Evolutionary conservation across 2,888 invertebrate genomes (phyloP).

Genomic region (Patella pellucida): DNA sequence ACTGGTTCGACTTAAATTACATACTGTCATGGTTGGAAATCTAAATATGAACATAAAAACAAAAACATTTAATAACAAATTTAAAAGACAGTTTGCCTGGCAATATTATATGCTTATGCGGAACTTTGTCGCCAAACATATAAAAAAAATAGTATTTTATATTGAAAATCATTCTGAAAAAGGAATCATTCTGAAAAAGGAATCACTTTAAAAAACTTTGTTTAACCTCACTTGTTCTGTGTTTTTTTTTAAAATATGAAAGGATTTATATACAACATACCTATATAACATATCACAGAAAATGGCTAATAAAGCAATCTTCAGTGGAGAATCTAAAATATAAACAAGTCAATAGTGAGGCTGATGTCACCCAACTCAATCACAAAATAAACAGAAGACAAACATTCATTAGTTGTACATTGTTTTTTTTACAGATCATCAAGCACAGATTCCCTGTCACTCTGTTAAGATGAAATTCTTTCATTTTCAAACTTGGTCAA

Average conservation of each 20-base stretch:
- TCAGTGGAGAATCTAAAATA: slow-evolving; percentile 77
- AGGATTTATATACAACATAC: slow-evolving; percentile 69
- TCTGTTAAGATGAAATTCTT: not conserved
- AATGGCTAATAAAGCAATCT: slow-evolving; percentile 91
- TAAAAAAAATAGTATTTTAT: too few species aligned
- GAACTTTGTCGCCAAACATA: not conserved
- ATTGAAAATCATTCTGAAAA: not conserved
- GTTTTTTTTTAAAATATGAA: too few species aligned
- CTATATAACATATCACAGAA: slow-evolving; percentile 94
- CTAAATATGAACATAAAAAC: slow-evolving; percentile 72
- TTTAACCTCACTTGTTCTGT: too few species aligned
- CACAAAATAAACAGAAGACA: too few species aligned
- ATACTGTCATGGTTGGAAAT: slow-evolving; percentile 96
- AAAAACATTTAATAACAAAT: not conserved
- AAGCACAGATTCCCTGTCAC: not conserved
- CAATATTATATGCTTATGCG: slow-evolving; percentile 4
- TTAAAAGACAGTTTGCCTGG: not conserved
- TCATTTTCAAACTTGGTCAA: not conserved
- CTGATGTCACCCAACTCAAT: too few species aligned
- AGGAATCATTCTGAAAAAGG: too few species aligned
- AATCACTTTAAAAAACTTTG: too few species aligned
- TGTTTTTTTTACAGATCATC: not conserved
- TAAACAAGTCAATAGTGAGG: slow-evolving; percentile 7
- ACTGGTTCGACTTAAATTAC: slow-evolving; percentile 93
- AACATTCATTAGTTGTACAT: not conserved